Evolutionary conservation across 2,113 vertebrate species (phyloP).

Genomic region (Dasyornis broadbenti): DNA sequence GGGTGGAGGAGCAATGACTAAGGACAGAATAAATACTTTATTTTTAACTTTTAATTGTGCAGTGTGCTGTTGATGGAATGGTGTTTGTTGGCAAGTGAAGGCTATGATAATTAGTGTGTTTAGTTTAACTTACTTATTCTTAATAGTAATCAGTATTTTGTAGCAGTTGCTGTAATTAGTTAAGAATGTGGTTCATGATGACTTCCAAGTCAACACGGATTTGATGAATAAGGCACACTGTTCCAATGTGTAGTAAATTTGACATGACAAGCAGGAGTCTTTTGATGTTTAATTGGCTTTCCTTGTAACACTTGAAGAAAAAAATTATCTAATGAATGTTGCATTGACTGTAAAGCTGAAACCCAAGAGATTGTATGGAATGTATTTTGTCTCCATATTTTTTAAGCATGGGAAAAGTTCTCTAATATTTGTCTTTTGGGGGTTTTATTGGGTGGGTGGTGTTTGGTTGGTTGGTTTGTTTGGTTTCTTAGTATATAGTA

Average conservation of each 20-base stretch:
- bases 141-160: conserved; percentile 3
- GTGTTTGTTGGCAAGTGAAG: neutral
- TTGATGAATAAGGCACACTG: neutral
- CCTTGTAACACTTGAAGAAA: neutral
- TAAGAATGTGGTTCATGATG: conserved; percentile 10
- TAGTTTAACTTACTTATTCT: neutral
- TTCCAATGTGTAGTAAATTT: neutral
- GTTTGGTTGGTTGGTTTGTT: neutral
- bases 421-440: neutral
- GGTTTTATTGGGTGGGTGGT: neutral
- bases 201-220: neutral
- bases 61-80: neutral
- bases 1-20: neutral
- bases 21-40: neutral
- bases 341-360: neutral
- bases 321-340: neutral
- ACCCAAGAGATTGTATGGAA: neutral
- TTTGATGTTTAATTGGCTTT: conserved; percentile 38
- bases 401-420: neutral
- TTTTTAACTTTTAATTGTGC: neutral
- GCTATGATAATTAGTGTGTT: neutral
- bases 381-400: neutral
- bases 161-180: conserved; percentile 9
- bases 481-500: neutral
- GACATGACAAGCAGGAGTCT: conserved; percentile 2